Evolutionary conservation across 2,888 invertebrate genomes (phyloP).

Genomic region (Synanthedon tipuliformis): DNA sequence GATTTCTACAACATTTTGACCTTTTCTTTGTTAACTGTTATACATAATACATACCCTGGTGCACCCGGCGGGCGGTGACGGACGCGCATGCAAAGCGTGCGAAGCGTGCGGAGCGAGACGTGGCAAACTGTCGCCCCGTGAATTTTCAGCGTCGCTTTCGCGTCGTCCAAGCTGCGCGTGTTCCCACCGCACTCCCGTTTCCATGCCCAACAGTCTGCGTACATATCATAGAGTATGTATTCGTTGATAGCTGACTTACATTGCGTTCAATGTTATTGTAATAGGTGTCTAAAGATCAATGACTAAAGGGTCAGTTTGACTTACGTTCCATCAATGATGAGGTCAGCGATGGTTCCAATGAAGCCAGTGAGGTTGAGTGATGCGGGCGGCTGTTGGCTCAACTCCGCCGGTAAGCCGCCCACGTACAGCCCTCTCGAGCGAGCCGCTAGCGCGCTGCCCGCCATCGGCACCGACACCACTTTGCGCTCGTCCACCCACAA

Average conservation of each 20-base stretch:
- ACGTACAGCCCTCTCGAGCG: conserved; percentile 77
- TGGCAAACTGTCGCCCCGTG: conserved; percentile 10
- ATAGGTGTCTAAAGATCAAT: background rate
- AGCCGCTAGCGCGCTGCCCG: conserved; percentile 59
- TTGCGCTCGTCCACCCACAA: conserved; percentile 81
- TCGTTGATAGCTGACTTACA: no score
- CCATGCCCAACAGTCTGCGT: conserved; percentile 37
- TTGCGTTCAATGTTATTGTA: background rate
- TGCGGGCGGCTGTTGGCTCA: conserved; percentile 69
- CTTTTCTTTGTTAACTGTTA: no score
- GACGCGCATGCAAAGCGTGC: conserved; percentile 19
- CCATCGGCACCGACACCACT: conserved; percentile 68
- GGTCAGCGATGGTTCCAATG: conserved; percentile 85
- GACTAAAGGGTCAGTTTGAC: conserved; percentile 20
- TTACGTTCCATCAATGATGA: conserved; percentile 84
- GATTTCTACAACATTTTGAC: no score
- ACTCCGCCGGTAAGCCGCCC: conserved; percentile 76
- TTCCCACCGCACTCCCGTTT: conserved; percentile 31
- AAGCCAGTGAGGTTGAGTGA: conserved; percentile 54
- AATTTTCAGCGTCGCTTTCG: conserved; percentile 3
- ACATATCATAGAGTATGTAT: no score
- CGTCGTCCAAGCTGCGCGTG: conserved; percentile 35
- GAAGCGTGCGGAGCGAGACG: conserved; percentile 23
- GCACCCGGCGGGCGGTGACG: conserved; percentile 22
- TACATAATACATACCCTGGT: conserved; percentile 28